phyloP scores from a whole-genome alignment of 1,140 invertebrate genomes.

The Euwallacea similis region DNA sequence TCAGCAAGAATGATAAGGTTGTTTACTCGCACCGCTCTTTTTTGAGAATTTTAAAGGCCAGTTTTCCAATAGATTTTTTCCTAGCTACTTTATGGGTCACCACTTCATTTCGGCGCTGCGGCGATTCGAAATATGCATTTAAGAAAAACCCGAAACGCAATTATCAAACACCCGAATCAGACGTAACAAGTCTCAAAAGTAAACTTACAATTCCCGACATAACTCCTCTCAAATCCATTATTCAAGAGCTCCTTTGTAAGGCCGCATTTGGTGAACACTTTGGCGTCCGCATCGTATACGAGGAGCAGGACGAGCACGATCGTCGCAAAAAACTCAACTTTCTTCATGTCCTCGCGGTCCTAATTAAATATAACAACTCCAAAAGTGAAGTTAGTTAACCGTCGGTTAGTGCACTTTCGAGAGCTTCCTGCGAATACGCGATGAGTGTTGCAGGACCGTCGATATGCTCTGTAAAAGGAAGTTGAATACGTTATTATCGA shows the following conservation, averaged over 20 bases:
- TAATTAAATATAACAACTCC: conserved; percentile 32
- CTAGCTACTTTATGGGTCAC: too few relatives aligned
- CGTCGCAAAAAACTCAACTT: conserved; percentile 31
- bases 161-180: conserved; percentile 11
- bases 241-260: conserved; percentile 57
- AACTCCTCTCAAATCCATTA: conserved; percentile 57
- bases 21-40: too few relatives aligned
- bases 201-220: conserved; percentile 60
- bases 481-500: too few relatives aligned
- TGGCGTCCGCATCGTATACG: conserved; percentile 43
- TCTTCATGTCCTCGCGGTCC: conserved; percentile 37
- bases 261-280: conserved; percentile 59
- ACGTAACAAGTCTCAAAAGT: conserved; percentile 11
- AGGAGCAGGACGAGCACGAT: conserved; percentile 16
- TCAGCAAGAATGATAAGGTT: too few relatives aligned
- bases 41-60: too few relatives aligned
- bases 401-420: conserved; percentile 28
- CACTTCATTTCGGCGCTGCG: too few relatives aligned
- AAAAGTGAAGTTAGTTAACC: conserved; percentile 28
- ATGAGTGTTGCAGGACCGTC: not conserved
- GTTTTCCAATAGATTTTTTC: not conserved
- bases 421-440: not conserved
- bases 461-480: too few relatives aligned
- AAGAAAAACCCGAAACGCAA: conserved; percentile 3
- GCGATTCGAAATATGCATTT: too few relatives aligned